Base-by-base conservation (phyloP, 2,797 vertebrate genomes). In the Calcarius lapponicus region DNA sequence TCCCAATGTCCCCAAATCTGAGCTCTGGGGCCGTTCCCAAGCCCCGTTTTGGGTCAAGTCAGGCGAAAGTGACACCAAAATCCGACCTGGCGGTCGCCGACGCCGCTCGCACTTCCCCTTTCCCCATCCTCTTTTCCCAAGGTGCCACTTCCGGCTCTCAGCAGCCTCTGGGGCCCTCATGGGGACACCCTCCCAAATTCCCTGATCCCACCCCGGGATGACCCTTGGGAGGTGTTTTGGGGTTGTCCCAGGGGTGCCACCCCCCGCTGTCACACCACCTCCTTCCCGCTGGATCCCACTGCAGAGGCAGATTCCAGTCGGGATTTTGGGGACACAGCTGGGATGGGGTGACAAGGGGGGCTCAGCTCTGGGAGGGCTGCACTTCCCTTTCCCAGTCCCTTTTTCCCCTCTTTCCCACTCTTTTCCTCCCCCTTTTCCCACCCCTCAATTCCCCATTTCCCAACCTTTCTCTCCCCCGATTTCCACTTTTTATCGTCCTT, bases 1-100 rank as follows among this genome's bases (percentile, higher is more conserved):
- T 57, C 32, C 32, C 32, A 14, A 5, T 34, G 56, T 57, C 56
- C 56, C 56, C 56, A 11, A 4, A 57, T 5, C 56, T 1, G 1
- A 0, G 8, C 13, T n/a, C 32, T 26, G 5, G 5, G 48, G 31
- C 3, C 45, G 8, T 2, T 13, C 60, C 50, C 17, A 32, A 7
- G 40, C 36, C 61, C 40, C 4, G 6, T 25, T 36, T 26, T 0
- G 19, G 57, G n/a, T 16, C 28, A 11, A 42, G 18, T 4, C 7
- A 5, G 1, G 3, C 9, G 14, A 70, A 73, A 70, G 11, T 0
- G 28, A 32, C 10, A 36, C 51, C 2, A 1, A 50, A 71, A 40
- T 0, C 18, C 32, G 2, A 20, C 43, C 8, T n/a, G n/a, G 7
- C 47, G 5, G 65, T 20, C 51, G 29, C 51, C 18, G 5, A 19